These are phyloP conservation scores for Augiades crinisus DNA, from an alignment of 2,888 invertebrate species.

Conservation along the genomic window DNA sequence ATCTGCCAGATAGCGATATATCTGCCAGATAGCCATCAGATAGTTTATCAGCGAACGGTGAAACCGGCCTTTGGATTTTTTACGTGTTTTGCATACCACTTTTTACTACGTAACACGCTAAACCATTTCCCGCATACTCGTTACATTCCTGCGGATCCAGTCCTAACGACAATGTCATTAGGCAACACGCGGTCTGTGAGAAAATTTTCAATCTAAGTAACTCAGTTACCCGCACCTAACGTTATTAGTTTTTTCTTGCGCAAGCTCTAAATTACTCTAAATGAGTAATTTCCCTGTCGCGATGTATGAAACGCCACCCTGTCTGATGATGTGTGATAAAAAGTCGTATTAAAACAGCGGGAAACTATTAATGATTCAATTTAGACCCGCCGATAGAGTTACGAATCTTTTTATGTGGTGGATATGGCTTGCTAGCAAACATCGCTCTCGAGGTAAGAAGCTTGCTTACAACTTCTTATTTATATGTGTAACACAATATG, in stretches of 20 bases:
- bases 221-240: conserved; percentile 19
- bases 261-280: conserved; percentile 16
- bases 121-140: conserved; percentile 11
- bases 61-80: neutral
- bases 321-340: conserved; percentile 15
- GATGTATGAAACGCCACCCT: neutral
- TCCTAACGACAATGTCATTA: conserved; percentile 19
- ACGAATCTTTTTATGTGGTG: too few species aligned
- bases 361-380: conserved; percentile 3
- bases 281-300: conserved; percentile 15
- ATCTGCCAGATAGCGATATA: too few species aligned
- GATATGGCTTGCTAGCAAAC: neutral
- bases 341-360: conserved; percentile 11
- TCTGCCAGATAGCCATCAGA: too few species aligned
- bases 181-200: conserved; percentile 6
- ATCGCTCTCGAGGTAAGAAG: too few species aligned
- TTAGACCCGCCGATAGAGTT: too few species aligned
- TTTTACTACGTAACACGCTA: conserved; percentile 1
- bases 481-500: too few species aligned
- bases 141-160: conserved; percentile 6
- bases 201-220: conserved; percentile 25
- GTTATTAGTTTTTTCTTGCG: conserved; percentile 21
- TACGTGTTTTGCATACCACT: conserved; percentile 2
- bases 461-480: too few species aligned
- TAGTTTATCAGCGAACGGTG: too few species aligned